phyloP scores from a whole-genome alignment of 2,797 vertebrate species.

The Gorsachius magnificus region DNA sequence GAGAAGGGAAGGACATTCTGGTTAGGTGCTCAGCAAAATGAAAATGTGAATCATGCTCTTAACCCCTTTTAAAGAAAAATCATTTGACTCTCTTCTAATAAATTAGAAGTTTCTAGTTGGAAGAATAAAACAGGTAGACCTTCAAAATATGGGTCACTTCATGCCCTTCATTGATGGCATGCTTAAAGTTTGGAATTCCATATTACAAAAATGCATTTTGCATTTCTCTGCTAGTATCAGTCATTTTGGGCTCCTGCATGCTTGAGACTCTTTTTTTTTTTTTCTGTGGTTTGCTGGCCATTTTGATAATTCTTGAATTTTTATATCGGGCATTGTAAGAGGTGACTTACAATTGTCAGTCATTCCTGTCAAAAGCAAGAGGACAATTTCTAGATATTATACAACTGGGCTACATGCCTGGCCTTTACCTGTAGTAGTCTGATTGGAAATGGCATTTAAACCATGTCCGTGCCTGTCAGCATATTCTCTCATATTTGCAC shows the following conservation, averaged over 20 bases:
- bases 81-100: neutral
- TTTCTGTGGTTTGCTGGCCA: neutral
- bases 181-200: neutral
- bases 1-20: neutral
- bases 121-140: neutral
- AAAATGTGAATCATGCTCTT: neutral
- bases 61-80: neutral
- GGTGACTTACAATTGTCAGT: constrained; percentile 54
- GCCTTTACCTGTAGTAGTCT: neutral
- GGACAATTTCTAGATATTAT: neutral
- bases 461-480: neutral
- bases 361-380: constrained; percentile 22
- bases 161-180: neutral
- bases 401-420: neutral
- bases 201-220: neutral
- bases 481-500: neutral
- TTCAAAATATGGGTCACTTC: neutral
- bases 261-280: neutral
- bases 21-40: neutral
- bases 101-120: neutral
- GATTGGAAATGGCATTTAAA: constrained; percentile 32
- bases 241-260: constrained; percentile 1
- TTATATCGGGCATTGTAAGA: constrained; percentile 51
- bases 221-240: neutral
- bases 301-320: constrained; percentile 51